Evolutionary conservation across 2,113 vertebrate species (phyloP).

Genomic region (Tichodroma muraria): DNA sequence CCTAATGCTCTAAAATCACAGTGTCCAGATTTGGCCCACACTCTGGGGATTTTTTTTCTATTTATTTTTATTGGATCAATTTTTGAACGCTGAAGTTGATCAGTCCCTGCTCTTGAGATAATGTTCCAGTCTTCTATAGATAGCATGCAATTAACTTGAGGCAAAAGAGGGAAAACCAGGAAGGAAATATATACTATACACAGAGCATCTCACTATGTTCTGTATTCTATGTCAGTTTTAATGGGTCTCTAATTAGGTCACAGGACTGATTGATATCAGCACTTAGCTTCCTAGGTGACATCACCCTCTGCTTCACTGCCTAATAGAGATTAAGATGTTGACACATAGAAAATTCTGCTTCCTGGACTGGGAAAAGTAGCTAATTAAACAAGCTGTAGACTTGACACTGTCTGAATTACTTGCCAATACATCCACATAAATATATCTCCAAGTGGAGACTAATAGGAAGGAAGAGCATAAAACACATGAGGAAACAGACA

Average conservation of each 20-base stretch:
- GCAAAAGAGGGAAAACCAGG: not conserved
- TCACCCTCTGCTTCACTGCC: not conserved
- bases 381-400: not conserved
- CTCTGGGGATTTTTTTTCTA: not conserved
- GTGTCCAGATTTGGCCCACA: not conserved
- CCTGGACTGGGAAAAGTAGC: not conserved
- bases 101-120: not conserved
- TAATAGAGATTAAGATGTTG: not conserved
- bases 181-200: not conserved
- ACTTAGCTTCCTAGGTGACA: conserved; percentile 1
- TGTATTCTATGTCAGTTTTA: conserved; percentile 22
- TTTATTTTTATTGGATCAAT: not conserved
- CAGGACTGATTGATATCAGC: not conserved
- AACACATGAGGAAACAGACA: not conserved
- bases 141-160: not conserved
- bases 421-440: not conserved
- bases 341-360: not conserved
- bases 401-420: not conserved
- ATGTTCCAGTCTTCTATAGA: not conserved
- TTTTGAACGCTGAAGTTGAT: not conserved
- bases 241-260: conserved; percentile 24
- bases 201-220: not conserved
- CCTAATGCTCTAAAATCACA: not conserved
- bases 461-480: not conserved
- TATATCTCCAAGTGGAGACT: not conserved